Conservation (phyloP, 2,888 invertebrate species). For the Harmothoe impar region DNA sequence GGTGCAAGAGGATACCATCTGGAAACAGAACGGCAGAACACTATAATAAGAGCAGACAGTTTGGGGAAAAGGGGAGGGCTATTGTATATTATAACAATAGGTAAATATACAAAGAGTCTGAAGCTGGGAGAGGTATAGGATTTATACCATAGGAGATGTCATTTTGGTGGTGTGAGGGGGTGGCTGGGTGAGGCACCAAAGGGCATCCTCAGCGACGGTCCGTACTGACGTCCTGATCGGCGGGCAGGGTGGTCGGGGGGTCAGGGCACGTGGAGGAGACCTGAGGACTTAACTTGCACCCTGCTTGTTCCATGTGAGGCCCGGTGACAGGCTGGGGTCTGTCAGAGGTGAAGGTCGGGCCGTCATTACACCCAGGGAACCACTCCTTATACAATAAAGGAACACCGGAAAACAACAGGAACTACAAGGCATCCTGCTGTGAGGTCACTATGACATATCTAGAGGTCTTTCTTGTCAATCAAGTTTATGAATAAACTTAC, state of each 20-base stretch:
- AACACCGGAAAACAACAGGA: no score
- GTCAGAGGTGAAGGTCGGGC: not conserved
- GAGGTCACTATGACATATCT: no score
- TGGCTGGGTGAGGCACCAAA: not conserved
- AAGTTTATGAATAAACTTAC: no score
- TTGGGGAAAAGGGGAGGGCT: no score
- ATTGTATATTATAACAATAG: no score
- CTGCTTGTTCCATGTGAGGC: not conserved
- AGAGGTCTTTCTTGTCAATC: no score
- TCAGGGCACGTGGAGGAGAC: slow-evolving; percentile 5
- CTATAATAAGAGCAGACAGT: no score
- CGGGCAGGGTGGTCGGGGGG: not conserved
- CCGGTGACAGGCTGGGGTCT: not conserved
- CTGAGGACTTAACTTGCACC: not conserved
- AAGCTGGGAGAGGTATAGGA: not conserved
- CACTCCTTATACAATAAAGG: no score
- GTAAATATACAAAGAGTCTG: not conserved
- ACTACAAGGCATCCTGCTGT: no score
- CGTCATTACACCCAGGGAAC: no score
- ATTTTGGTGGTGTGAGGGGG: slow-evolving; percentile 3
- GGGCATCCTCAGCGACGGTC: not conserved
- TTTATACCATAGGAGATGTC: not conserved
- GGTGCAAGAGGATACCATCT: no score
- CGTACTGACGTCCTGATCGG: not conserved
- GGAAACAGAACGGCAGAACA: no score